phyloP scores from a whole-genome alignment of 1,140 invertebrate species.

The Ceratosolen solmsi region DNA sequence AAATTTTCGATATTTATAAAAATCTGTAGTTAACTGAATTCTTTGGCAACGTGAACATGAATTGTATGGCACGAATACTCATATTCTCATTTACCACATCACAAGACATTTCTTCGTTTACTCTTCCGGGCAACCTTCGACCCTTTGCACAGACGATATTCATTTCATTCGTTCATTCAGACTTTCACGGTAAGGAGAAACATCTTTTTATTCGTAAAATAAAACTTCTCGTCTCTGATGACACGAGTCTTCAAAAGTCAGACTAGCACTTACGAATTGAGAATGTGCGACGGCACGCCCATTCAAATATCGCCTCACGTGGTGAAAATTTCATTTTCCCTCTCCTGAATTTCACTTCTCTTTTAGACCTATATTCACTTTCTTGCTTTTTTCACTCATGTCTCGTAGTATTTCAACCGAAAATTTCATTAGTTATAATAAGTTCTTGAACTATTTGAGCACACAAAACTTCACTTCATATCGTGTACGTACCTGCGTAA shows the following conservation, averaged over 20 bases:
- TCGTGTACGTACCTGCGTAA: background rate
- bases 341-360: background rate
- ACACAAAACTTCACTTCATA: background rate
- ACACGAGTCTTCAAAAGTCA: background rate
- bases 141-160: slow-evolving; percentile 8
- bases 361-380: background rate
- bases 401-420: background rate
- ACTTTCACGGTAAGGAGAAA: slow-evolving; percentile 1
- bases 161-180: slow-evolving; percentile 27
- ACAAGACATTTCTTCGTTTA: slow-evolving; percentile 6
- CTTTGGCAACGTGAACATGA: background rate
- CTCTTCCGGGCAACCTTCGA: background rate
- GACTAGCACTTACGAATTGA: background rate
- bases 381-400: background rate
- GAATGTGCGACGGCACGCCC: background rate
- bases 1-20: too few species aligned
- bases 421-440: background rate
- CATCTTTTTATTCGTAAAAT: background rate
- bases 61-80: background rate
- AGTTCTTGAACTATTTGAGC: background rate
- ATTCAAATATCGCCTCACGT: slow-evolving; percentile 38
- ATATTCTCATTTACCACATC: slow-evolving; percentile 6
- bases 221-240: background rate
- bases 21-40: background rate
- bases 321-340: slow-evolving; percentile 18